Base-by-base conservation (phyloP, 2,113 vertebrate genomes). In the Hydrochoerus hydrochaeris region DNA sequence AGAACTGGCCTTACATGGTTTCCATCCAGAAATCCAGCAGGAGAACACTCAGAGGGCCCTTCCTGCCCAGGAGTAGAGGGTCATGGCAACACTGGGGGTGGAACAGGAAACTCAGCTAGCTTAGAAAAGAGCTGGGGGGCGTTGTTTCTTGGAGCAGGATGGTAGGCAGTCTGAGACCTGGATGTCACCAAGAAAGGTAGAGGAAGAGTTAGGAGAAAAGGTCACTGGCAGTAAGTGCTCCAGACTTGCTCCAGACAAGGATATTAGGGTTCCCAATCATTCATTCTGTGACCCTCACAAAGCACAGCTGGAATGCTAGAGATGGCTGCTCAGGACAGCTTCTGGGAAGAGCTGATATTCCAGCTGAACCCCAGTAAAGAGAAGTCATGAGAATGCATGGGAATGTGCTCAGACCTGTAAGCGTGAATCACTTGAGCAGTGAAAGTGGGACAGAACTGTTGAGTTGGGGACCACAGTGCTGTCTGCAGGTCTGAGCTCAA, bases 221-320 rank as follows among this genome's bases (percentile, higher is more conserved):
- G 26, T 46, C 2, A n/a, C 0, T 14, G 32, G 58, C 35, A 16
- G 11, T 16, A 20, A 3, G 38, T 2, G 13, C n/a, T n/a, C n/a
- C n/a, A n/a, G 0, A 1, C 1, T 7, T 12, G 0, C 5, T 17
- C 12, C 32, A 32, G 75, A 38, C 1, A 0, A 32, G 49, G 41
- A 6, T n/a, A 5, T 0, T 1, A n/a, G 5, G 0, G 4, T 2
- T 4, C 20, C 1, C 75, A 19, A 1, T 1, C 28, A 26, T 22
- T 24, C 9, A 32, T 13, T 24, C 17, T 3, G 14, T 22, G 19
- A 8, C 52, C 32, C 30, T 62, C 5, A 28, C 19, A 1, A 14
- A 91, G 54, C 38, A 8, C 16, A 58, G 32, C 46, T 16, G 0
- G 35, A 28, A 67, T 44, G 28, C 44, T 32, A 32, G 87, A 26